Percentiles rank a stretch among this genome's conserved stretches.
phyloP scores from a whole-genome alignment of 2,888 invertebrate species.

The Zaprionus bogoriensis region DNA sequence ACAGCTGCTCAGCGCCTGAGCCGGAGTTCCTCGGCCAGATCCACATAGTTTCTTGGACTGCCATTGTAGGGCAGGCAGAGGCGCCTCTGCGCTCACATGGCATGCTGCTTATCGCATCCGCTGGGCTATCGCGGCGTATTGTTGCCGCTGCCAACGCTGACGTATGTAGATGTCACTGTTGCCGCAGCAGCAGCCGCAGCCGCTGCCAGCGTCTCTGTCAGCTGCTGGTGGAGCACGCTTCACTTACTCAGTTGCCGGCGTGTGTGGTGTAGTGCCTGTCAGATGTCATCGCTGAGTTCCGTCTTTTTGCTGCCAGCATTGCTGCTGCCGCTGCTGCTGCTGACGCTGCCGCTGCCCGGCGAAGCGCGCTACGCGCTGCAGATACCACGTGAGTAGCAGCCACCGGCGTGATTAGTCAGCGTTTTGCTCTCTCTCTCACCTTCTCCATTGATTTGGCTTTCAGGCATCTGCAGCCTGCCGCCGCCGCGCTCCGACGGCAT shows the following conservation, averaged over 20 bases:
- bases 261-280: slow-evolving; percentile 13
- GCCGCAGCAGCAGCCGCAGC: slow-evolving; percentile 7
- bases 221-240: slow-evolving; percentile 13
- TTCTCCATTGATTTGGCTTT: no score
- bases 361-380: slow-evolving; percentile 29
- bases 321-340: slow-evolving; percentile 25
- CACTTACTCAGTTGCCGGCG: slow-evolving; percentile 41
- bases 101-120: slow-evolving; percentile 38
- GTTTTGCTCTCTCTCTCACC: no score
- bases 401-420: neutral
- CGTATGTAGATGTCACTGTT: neutral
- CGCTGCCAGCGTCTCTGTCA: slow-evolving; percentile 20
- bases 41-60: neutral
- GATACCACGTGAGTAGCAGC: slow-evolving; percentile 53
- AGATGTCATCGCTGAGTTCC: slow-evolving; percentile 34
- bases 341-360: slow-evolving; percentile 8
- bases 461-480: slow-evolving; percentile 77
- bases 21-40: neutral
- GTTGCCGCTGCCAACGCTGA: neutral
- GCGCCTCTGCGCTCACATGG: neutral
- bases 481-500: slow-evolving; percentile 79
- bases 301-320: slow-evolving; percentile 20
- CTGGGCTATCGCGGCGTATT: slow-evolving; percentile 21
- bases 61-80: neutral
- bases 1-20: neutral